Evolutionary conservation across 1,140 invertebrate genomes (phyloP).

Genomic region (Musca domestica): DNA sequence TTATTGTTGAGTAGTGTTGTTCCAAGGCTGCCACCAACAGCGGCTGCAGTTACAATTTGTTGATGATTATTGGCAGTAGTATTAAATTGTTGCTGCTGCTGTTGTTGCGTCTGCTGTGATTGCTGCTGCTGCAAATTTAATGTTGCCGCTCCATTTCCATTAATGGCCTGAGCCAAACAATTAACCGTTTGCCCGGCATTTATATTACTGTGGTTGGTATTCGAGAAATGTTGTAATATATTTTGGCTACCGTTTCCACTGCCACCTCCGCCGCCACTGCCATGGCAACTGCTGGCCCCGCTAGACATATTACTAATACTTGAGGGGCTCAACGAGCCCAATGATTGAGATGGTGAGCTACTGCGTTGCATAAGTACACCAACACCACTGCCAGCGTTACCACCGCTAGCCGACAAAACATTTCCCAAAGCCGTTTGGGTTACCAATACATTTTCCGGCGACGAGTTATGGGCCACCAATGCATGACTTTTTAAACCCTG

Average conservation of each 20-base stretch:
- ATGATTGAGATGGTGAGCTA: slow-evolving; percentile 48
- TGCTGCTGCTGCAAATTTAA: slow-evolving; percentile 15
- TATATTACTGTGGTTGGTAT: slow-evolving; percentile 25
- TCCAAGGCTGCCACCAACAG: neutral
- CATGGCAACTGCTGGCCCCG: slow-evolving; percentile 48
- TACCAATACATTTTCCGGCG: slow-evolving; percentile 43
- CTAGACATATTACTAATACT: slow-evolving; percentile 53
- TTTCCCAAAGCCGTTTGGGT: slow-evolving; percentile 38
- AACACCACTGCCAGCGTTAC: neutral
- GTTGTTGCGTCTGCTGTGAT: slow-evolving; percentile 20
- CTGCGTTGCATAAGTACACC: slow-evolving; percentile 42
- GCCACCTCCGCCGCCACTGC: slow-evolving; percentile 27
- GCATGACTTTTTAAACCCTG: slow-evolving; percentile 74
- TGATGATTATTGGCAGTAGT: slow-evolving; percentile 10
- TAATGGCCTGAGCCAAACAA: neutral
- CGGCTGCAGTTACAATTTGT: slow-evolving; percentile 2
- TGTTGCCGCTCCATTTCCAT: slow-evolving; percentile 11
- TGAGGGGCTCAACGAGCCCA: slow-evolving; percentile 51
- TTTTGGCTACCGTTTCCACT: slow-evolving; percentile 25
- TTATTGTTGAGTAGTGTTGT: slow-evolving; percentile 28
- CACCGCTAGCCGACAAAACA: slow-evolving; percentile 11
- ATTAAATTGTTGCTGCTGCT: slow-evolving; percentile 31
- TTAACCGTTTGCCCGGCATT: neutral
- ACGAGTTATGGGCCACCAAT: slow-evolving; percentile 59
- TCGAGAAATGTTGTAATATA: slow-evolving; percentile 41